Evolutionary conservation across 1,140 invertebrate genomes (phyloP).

Genomic region (Diorhabda carinulata): DNA sequence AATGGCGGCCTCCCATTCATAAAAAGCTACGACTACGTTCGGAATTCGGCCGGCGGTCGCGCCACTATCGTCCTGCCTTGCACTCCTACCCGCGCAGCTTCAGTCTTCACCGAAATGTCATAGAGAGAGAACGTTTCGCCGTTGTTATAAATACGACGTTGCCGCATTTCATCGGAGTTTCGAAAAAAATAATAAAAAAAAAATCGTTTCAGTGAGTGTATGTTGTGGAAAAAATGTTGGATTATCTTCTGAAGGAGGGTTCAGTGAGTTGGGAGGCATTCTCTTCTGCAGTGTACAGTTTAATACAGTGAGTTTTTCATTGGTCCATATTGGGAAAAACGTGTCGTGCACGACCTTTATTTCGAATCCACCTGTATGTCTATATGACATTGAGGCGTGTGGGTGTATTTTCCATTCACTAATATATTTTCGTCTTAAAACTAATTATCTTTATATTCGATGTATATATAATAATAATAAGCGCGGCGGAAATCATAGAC

Average conservation of each 20-base stretch:
- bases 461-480: background rate
- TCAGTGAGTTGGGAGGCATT: background rate
- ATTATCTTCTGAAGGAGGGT: slow-evolving; percentile 14
- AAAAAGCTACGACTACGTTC: slow-evolving; percentile 58
- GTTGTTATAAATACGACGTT: slow-evolving; percentile 21
- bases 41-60: slow-evolving; percentile 44
- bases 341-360: slow-evolving; percentile 11
- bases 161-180: slow-evolving; percentile 12
- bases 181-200: background rate
- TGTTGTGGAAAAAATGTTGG: slow-evolving; percentile 13
- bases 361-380: slow-evolving; percentile 29
- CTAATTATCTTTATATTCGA: background rate
- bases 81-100: slow-evolving; percentile 44
- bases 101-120: slow-evolving; percentile 35
- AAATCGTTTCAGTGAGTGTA: background rate
- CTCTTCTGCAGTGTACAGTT: slow-evolving; percentile 14
- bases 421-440: background rate
- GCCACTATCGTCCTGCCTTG: slow-evolving; percentile 40
- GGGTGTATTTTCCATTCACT: slow-evolving; percentile 40
- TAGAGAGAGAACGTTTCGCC: slow-evolving; percentile 14
- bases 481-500: background rate
- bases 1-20: slow-evolving; percentile 75
- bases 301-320: slow-evolving; percentile 24
- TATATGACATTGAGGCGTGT: slow-evolving; percentile 43
- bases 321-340: slow-evolving; percentile 16